Evolutionary conservation across 2,797 vertebrate genomes (phyloP).

Genomic region (Ispidina picta): DNA sequence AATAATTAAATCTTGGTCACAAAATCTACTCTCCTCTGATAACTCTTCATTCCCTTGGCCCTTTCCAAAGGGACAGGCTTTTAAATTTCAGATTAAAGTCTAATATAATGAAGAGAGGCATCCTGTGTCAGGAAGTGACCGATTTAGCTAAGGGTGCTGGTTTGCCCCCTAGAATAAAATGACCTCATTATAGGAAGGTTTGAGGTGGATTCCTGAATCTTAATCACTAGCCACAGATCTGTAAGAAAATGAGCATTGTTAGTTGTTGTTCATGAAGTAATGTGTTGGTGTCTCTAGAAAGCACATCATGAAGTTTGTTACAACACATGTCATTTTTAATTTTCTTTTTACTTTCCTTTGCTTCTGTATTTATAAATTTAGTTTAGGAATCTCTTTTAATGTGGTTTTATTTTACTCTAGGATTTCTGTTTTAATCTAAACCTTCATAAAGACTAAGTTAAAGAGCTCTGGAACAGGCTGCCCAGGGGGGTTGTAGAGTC

Average conservation of each 20-base stretch:
- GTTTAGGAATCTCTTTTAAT: background rate
- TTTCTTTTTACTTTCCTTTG: background rate
- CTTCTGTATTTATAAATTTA: background rate
- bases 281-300: background rate
- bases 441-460: background rate
- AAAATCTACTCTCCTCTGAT: background rate
- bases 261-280: background rate
- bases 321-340: background rate
- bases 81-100: background rate
- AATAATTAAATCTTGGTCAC: background rate
- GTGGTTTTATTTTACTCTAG: background rate
- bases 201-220: background rate
- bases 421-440: background rate
- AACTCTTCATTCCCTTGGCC: background rate
- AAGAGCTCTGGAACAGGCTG: no score
- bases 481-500: no score
- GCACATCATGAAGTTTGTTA: background rate
- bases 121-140: background rate
- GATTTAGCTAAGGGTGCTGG: background rate
- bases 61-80: background rate
- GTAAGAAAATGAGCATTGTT: background rate
- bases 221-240: background rate
- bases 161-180: background rate
- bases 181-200: background rate
- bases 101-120: background rate